phyloP scores from a whole-genome alignment of 2,888 invertebrate genomes.

The Eristalis pertinax region DNA sequence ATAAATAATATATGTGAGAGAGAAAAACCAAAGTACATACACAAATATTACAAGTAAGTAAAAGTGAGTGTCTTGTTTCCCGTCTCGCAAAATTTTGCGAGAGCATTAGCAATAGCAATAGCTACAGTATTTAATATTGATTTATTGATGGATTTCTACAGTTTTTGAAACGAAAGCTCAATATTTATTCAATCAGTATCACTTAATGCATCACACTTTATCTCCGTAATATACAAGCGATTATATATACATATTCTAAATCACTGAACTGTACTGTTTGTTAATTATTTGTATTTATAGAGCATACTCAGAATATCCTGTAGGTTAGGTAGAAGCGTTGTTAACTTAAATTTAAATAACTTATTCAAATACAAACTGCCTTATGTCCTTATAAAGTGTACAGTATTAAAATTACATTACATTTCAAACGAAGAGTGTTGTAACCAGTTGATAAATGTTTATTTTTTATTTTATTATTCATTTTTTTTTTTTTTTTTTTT shows the following conservation, averaged over 20 bases:
- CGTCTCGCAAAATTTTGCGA: slow-evolving; percentile 28
- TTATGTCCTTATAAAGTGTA: slow-evolving; percentile 62
- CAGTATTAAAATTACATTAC: slow-evolving; percentile 52
- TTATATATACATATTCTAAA: slow-evolving; percentile 14
- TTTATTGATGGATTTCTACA: slow-evolving; percentile 39
- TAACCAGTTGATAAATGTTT: slow-evolving; percentile 19
- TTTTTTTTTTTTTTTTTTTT: slow-evolving; percentile 17
- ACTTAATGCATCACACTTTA: slow-evolving; percentile 67
- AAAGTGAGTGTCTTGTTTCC: slow-evolving; percentile 35
- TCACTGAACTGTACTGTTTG: slow-evolving; percentile 38
- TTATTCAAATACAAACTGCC: slow-evolving; percentile 65
- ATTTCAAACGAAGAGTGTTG: slow-evolving; percentile 31
- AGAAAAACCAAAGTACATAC: slow-evolving; percentile 66
- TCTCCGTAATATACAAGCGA: slow-evolving; percentile 28
- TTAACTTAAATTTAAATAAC: slow-evolving; percentile 53
- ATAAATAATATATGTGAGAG: slow-evolving; percentile 1
- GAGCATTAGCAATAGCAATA: slow-evolving; percentile 28
- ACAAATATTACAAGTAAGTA: slow-evolving; percentile 33
- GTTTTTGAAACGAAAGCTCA: slow-evolving; percentile 53
- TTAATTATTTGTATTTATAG: slow-evolving; percentile 38
- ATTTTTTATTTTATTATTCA: slow-evolving; percentile 9
- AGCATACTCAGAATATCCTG: slow-evolving; percentile 34
- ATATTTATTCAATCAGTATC: slow-evolving; percentile 45
- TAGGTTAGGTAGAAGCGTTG: slow-evolving; percentile 56
- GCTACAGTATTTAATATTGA: slow-evolving; percentile 40